These are phyloP conservation scores for Tetramorium bicarinatum DNA, from an alignment of 2,888 invertebrate genomes.

Conservation along the genomic window DNA sequence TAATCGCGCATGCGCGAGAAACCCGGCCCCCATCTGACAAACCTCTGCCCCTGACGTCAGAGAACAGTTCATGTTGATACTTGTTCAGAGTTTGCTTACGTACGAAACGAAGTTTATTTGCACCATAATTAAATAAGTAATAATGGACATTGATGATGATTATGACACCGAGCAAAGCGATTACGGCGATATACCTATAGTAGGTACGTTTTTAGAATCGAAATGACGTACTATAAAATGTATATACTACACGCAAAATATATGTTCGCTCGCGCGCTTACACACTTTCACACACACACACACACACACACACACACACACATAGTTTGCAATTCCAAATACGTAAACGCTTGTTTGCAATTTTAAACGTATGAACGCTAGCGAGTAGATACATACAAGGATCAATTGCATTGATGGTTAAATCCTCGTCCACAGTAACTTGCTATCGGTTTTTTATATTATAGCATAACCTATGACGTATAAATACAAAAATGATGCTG, in stretches of 20 bases:
- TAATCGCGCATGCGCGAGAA: too few relatives aligned
- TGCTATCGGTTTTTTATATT: constrained; percentile 2
- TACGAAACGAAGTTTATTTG: background rate
- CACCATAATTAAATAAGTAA: background rate
- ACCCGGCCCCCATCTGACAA: too few relatives aligned
- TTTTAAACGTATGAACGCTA: background rate
- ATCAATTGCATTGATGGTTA: background rate
- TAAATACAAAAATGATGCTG: constrained; percentile 12
- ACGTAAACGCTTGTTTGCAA: background rate
- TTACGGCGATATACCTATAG: constrained; percentile 1
- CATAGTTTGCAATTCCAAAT: background rate
- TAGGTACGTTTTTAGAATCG: constrained; percentile 15
- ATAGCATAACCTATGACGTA: background rate
- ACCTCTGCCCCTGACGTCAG: too few relatives aligned
- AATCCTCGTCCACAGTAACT: constrained; percentile 4
- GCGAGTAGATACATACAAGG: background rate
- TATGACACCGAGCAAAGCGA: constrained; percentile 30
- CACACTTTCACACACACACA: too few relatives aligned
- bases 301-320: too few relatives aligned
- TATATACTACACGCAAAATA: background rate
- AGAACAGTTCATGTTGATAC: background rate
- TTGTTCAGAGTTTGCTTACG: background rate
- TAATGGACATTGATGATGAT: constrained; percentile 41
- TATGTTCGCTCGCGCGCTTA: too few relatives aligned
- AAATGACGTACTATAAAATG: background rate